Evolutionary conservation across 1,140 invertebrate species (phyloP).

Genomic region (Polypedilum pembai): DNA sequence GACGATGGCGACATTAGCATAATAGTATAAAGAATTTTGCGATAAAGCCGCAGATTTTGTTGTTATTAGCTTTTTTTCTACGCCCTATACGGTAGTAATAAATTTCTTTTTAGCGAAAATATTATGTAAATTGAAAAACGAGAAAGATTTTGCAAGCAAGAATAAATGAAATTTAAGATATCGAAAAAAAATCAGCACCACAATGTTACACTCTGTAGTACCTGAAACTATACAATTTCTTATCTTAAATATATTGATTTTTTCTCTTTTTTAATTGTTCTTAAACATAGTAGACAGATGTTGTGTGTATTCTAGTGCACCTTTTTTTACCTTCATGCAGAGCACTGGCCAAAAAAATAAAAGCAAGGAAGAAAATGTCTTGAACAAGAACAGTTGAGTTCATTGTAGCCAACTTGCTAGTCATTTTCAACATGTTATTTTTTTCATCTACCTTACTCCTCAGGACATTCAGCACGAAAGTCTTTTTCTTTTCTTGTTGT

Average conservation of each 20-base stretch:
- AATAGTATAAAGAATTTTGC: neutral
- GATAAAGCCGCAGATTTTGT: neutral
- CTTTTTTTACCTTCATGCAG: neutral
- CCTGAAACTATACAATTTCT: neutral
- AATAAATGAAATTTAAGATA: neutral
- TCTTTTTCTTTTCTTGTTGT: neutral
- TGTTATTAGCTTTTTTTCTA: too few relatives aligned
- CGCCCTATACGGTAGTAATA: too few relatives aligned
- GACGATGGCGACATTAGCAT: neutral
- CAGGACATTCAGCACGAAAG: neutral
- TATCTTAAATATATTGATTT: constrained; percentile 3
- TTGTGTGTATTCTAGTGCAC: neutral
- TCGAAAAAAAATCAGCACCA: neutral
- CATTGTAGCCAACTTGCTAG: constrained; percentile 10
- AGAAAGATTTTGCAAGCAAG: neutral
- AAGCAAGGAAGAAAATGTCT: too few relatives aligned
- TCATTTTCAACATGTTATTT: constrained; percentile 4
- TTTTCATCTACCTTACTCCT: constrained; percentile 6
- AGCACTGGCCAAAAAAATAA: too few relatives aligned
- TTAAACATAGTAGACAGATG: neutral
- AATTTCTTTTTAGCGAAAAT: too few relatives aligned
- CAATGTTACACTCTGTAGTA: neutral
- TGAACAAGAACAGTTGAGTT: neutral
- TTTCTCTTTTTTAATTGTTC: neutral
- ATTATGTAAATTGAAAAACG: too few relatives aligned